Conservation (phyloP, 2,797 vertebrate species). For the Leuciscus waleckii region DNA sequence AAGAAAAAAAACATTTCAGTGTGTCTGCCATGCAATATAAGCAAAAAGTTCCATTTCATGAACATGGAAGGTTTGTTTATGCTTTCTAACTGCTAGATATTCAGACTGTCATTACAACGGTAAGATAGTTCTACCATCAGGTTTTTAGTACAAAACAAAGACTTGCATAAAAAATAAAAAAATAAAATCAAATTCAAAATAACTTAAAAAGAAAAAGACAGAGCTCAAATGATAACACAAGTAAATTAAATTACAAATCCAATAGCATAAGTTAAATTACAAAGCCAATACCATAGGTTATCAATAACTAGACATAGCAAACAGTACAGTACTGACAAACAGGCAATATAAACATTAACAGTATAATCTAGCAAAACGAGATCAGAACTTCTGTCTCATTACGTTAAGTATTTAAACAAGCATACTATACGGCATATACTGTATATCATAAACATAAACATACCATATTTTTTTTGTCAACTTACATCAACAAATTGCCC, state of each 20-base stretch:
- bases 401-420: constrained; percentile 28
- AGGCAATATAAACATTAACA: constrained; percentile 54
- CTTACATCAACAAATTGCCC: constrained; percentile 99
- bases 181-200: neutral
- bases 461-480: constrained; percentile 88
- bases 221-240: constrained; percentile 41
- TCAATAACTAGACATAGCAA: constrained; percentile 57
- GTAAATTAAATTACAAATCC: constrained; percentile 38
- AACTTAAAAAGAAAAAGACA: constrained; percentile 45
- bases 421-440: constrained; percentile 32
- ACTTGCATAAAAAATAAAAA: constrained; percentile 1
- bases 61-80: constrained; percentile 15
- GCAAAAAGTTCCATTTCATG: neutral
- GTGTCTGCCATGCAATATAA: neutral
- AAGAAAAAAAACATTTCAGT: neutral
- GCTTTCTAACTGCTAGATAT: constrained; percentile 53
- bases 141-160: constrained; percentile 49
- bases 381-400: constrained; percentile 19
- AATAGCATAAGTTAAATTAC: constrained; percentile 17
- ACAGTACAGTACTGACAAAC: constrained; percentile 60
- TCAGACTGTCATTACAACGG: constrained; percentile 62
- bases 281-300: constrained; percentile 39
- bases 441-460: constrained; percentile 58
- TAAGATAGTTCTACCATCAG: constrained; percentile 58
- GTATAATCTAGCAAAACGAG: constrained; percentile 42